phyloP scores from a whole-genome alignment of 2,797 vertebrate species.

The Catamblyrhynchus diadema region DNA sequence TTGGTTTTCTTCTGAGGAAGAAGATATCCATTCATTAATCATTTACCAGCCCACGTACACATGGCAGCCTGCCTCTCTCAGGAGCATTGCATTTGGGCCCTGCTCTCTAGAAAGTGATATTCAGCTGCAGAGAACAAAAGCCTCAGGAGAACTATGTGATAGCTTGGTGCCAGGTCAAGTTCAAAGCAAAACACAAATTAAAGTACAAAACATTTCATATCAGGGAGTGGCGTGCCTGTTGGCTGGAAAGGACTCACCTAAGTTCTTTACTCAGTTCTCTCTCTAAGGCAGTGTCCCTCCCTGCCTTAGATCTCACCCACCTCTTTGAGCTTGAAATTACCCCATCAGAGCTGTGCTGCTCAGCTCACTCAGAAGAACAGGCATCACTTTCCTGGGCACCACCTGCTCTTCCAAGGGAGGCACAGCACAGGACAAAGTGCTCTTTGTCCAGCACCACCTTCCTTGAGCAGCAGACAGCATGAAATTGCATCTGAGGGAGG shows the following conservation, averaged over 20 bases:
- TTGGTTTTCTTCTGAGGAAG: neutral
- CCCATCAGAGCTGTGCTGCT: neutral
- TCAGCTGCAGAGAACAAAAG: neutral
- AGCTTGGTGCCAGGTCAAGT: neutral
- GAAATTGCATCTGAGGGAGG: neutral
- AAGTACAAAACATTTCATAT: neutral
- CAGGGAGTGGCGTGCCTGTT: slow-evolving; percentile 33
- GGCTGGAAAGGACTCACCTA: slow-evolving; percentile 3
- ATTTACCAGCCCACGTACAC: neutral
- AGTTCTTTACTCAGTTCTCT: neutral
- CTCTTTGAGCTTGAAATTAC: slow-evolving; percentile 3
- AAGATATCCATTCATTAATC: neutral
- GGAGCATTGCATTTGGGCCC: neutral
- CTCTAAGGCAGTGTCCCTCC: neutral
- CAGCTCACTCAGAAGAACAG: neutral
- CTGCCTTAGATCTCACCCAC: neutral
- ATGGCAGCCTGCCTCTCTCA: neutral
- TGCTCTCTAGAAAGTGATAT: neutral
- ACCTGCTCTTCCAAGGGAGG: neutral
- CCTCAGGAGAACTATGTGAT: neutral
- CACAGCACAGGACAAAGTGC: neutral
- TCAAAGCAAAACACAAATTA: slow-evolving; percentile 38
- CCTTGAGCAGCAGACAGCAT: neutral
- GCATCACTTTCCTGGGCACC: neutral
- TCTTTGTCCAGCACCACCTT: neutral